Evolutionary conservation across 1,140 invertebrate genomes (phyloP), one percentile per base, ranked within the genome.

Genomic region (Scaptodrosophila lebanonensis): DNA sequence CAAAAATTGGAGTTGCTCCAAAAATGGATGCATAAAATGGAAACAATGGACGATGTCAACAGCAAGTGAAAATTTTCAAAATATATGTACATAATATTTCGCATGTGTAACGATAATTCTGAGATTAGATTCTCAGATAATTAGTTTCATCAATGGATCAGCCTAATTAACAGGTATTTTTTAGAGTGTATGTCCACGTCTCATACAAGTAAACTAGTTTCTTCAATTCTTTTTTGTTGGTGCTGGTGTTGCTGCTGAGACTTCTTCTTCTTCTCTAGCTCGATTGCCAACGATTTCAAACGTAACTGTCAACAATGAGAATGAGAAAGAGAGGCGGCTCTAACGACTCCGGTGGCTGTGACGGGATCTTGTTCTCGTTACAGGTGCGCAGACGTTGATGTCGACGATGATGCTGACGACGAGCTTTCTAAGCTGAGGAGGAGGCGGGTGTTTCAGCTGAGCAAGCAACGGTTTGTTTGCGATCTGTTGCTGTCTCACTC

Each of bases 121-220:
- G n/a, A n/a, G n/a, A n/a, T n/a, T n/a, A n/a, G n/a, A n/a, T n/a
- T n/a, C n/a, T n/a, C n/a, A n/a, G n/a, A n/a, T n/a, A n/a, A n/a
- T n/a, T n/a, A n/a, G n/a, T n/a, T n/a, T n/a, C n/a, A n/a, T n/a
- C n/a, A n/a, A n/a, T n/a, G n/a, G n/a, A n/a, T n/a, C n/a, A n/a
- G n/a, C n/a, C n/a, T n/a, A n/a, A n/a, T n/a, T n/a, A n/a, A n/a
- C n/a, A n/a, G n/a, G n/a, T n/a, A n/a, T n/a, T n/a, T n/a, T n/a
- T n/a, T n/a, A n/a, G n/a, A n/a, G n/a, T n/a, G n/a, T n/a, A n/a
- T n/a, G n/a, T n/a, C n/a, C n/a, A n/a, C n/a, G n/a, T n/a, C n/a
- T n/a, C n/a, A n/a, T n/a, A n/a, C n/a, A n/a, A n/a, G 33, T 51
- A 65, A 73, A 72, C 68, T 33, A 79, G 68, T 79, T 76, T 76